These are phyloP conservation scores for Phataginus tricuspis DNA, from an alignment of 2,797 vertebrate genomes.

Conservation along the genomic window DNA sequence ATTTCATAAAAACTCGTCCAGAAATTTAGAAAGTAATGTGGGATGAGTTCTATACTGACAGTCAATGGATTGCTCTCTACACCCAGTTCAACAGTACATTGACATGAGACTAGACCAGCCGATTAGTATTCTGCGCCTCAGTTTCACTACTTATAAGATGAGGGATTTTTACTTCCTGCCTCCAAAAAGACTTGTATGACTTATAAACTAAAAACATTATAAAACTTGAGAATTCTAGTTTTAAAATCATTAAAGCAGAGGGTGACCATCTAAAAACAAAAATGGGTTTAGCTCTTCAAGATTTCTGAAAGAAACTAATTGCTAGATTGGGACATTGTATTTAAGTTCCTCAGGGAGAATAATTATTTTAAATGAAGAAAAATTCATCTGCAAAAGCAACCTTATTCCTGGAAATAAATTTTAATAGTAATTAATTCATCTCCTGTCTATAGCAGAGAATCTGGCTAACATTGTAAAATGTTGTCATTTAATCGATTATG, in stretches of 20 bases:
- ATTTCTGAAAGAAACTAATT: constrained; percentile 46
- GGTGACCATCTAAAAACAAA: background rate
- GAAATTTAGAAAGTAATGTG: background rate
- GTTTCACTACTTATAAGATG: background rate
- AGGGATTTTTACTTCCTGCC: background rate
- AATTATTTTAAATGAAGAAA: background rate
- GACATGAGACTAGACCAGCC: background rate
- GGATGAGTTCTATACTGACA: background rate
- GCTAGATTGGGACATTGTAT: background rate
- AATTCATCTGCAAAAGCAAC: background rate
- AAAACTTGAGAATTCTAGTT: constrained; percentile 21
- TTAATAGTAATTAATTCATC: background rate
- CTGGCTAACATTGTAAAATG: background rate
- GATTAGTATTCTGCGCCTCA: background rate
- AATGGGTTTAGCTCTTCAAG: background rate
- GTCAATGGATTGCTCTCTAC: background rate
- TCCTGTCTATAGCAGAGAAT: background rate
- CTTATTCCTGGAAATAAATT: constrained; percentile 16
- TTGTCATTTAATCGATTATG: background rate
- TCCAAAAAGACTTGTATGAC: background rate
- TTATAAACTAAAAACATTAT: constrained; percentile 39
- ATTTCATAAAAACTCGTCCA: background rate
- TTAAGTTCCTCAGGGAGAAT: background rate
- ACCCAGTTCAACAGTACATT: background rate
- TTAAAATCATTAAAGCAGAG: background rate